Evolutionary conservation across 2,888 invertebrate genomes (phyloP).

Genomic region (Athripsodes cinereus): DNA sequence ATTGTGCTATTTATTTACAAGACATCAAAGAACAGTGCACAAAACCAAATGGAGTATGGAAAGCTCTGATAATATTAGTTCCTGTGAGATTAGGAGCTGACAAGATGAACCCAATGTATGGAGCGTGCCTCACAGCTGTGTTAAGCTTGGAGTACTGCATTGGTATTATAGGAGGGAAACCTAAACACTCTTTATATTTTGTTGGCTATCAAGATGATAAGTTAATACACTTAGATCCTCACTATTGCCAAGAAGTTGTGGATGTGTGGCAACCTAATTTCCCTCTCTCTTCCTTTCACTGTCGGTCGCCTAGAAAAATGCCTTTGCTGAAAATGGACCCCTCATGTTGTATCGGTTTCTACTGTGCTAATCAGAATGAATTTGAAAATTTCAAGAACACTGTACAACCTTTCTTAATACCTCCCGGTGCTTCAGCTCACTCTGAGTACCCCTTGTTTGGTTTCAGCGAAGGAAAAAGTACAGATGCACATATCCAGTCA

Average conservation of each 20-base stretch:
- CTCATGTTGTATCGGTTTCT: constrained; percentile 87
- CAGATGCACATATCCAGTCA: constrained; percentile 52
- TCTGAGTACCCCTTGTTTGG: constrained; percentile 80
- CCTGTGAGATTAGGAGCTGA: constrained; percentile 85
- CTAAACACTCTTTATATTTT: constrained; percentile 90
- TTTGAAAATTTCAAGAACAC: constrained; percentile 69
- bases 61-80: constrained; percentile 73
- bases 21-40: constrained; percentile 65
- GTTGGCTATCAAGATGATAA: constrained; percentile 91
- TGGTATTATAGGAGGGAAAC: constrained; percentile 89
- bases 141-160: constrained; percentile 78
- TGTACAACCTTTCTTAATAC: constrained; percentile 54
- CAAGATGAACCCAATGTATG: constrained; percentile 78
- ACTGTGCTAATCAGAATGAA: constrained; percentile 68
- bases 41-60: constrained; percentile 57
- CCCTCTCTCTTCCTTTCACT: constrained; percentile 74
- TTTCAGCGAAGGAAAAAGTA: constrained; percentile 66
- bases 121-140: constrained; percentile 72
- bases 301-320: constrained; percentile 79
- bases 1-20: constrained; percentile 80
- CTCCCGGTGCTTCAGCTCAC: constrained; percentile 43
- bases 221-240: constrained; percentile 89
- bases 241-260: constrained; percentile 88
- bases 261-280: constrained; percentile 78
- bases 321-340: constrained; percentile 84